Evolutionary conservation across 2,113 vertebrate genomes (phyloP), one percentile per base, ranked within the genome.

Genomic region (Zosterops japonicus): DNA sequence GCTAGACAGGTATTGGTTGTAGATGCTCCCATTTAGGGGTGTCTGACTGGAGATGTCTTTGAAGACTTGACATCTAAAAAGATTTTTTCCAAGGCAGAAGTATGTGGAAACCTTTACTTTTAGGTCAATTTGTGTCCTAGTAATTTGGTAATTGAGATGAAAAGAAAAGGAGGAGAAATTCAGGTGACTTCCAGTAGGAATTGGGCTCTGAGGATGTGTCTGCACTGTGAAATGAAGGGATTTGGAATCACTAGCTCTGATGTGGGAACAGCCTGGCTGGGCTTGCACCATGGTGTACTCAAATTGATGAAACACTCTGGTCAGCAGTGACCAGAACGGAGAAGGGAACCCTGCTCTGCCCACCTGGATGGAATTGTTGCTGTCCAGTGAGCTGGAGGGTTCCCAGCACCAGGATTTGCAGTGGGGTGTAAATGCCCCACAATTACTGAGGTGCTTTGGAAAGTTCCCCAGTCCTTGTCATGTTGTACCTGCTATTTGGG

Each of bases 141-240:
- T 46, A 74, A 53, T 85, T 87, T 63, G 47, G 28, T 41, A 63
- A 49, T 56, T 87, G 39, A 57, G 41, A 44, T 47, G 12, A 75
- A 76, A 84, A 77, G 50, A 41, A 74, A 78, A 75, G 10, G 49
- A 71, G 31, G 15, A 70, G 47, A 80, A 61, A 31, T 74, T 61
- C 42, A 56, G 29, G 11, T 83, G 59, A 36, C 28, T 81, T 93
- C 60, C 59, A 67, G 9, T 25, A 76, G 41, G 29, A 76, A n/a
- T 55, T 79, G 31, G 16, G 27, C 7, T 89, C 63, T 76, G 63
- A 75, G 57, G 12, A 21, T 11, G 5, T 2, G 8, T 57, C 50
- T 0, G 0, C 19, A 10, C 35, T 67, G 44, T 0, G 6, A 70
- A 70, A 47, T 11, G 14, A 31, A 69, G 49, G 17, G 39, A 17